phyloP scores from a whole-genome alignment of 2,797 vertebrate species.

The Onychomys leucogaster region DNA sequence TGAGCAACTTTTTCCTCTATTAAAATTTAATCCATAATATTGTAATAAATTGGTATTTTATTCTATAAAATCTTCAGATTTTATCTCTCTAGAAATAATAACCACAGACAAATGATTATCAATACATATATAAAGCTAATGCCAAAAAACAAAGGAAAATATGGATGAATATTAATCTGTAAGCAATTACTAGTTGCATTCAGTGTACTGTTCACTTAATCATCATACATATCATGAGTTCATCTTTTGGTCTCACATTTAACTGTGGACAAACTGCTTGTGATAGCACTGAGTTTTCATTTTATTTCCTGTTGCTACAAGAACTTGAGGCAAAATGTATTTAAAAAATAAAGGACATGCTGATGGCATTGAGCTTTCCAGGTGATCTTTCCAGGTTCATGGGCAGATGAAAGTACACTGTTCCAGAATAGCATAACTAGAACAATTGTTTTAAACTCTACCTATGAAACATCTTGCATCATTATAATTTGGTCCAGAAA shows the following conservation, averaged over 20 bases:
- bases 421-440: neutral
- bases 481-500: neutral
- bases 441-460: neutral
- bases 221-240: neutral
- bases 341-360: neutral
- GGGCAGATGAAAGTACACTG: neutral
- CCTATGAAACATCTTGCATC: neutral
- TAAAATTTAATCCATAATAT: constrained; percentile 26
- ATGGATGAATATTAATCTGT: constrained; percentile 37
- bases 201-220: neutral
- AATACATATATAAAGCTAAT: neutral
- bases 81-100: constrained; percentile 58
- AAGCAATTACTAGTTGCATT: constrained; percentile 34
- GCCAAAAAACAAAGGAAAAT: constrained; percentile 47
- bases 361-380: too few species aligned
- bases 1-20: constrained; percentile 16
- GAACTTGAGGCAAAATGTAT: neutral
- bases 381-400: too few species aligned
- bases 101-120: constrained; percentile 2
- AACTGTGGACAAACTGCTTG: neutral
- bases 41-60: constrained; percentile 51
- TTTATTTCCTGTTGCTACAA: neutral
- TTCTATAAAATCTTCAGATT: constrained; percentile 60
- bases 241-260: neutral
- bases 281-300: neutral